Base-by-base conservation (phyloP, 2,113 vertebrate genomes). In the Notothenia rossii region DNA sequence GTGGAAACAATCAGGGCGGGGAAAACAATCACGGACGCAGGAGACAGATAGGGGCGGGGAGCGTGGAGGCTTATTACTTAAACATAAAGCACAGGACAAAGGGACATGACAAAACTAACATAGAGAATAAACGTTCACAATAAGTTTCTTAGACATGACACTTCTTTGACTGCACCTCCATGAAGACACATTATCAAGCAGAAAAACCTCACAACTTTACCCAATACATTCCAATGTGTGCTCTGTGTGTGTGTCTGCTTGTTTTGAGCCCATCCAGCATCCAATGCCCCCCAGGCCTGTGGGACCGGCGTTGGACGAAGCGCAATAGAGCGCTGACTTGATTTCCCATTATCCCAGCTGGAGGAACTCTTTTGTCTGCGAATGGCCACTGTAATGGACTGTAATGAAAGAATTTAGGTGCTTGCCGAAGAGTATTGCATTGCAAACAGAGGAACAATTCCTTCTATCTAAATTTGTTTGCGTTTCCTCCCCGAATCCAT, bases 401-500 rank as follows among this genome's bases (percentile, higher is more conserved):
- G 81, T 92, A 93, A 93, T 92, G 89, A 91, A 88, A 87, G 83
- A 82, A 87, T 71, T 75, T 81, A 82, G 75, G 87, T 88, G 90
- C 89, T 86, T 88, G 85, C 33, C 12, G 79, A 82, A 65, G 66
- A 92, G 72, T 20, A 60, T 33, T 76, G 81, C 66, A 50, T 83
- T 63, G 83, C 75, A 84, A 84, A 83, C 82, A 81, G 65, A 88
- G 15, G 56, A 60, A 18, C 85, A 90, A 90, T 88, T 88, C 89
- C 81, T 76, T 72, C 77, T 48, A 58, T 77, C 83, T 74, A 82
- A 88, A 85, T 92, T 71, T 88, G 83, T 90, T 92, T 91, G 87
- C 83, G 75, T 71, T 71, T 70, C 66, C 25, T 61, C 53, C 58
- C 81, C 3, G 29, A 85, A 83, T 60, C 65, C 10, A 48, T 85